Base-by-base conservation (phyloP, 2,797 vertebrate species). In the Chelon labrosus region DNA sequence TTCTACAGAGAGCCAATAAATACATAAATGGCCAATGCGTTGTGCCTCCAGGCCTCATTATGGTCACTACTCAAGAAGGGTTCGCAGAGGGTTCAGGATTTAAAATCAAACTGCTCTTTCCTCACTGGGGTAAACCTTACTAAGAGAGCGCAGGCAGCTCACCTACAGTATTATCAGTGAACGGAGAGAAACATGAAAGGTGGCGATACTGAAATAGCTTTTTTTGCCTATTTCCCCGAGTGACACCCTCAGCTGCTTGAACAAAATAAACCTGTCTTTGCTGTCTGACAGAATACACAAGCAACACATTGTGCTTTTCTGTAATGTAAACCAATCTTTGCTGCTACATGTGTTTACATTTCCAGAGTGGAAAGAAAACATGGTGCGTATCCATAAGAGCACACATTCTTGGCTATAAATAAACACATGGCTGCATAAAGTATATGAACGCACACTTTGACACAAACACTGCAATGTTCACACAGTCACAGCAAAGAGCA, bases 1-100 rank as follows among this genome's bases (percentile, higher is more conserved):
- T 57, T 37, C 68, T 78, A 79, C 14, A 41, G 46, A 65, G 66
- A 59, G 14, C 76, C 53, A 71, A 71, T 79, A 80, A 79, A 84
- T 61, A 44, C 31, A 55, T 12, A 63, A 49, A 81, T 70, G 73
- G 55, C 3, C 19, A 19, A 71, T 70, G 59, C 49, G 10, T 63
- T 80, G 71, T 39, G 41, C 38, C 19, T 77, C 17, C 42, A 46
- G 22, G 39, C 20, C 17, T 80, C 74, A 67, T 77, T 67, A 72
- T 9, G 44, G 56, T 62, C 41, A 57, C 51, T 57, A 35, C 68
- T 72, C 51, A 56, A 63, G 66, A 38, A 20, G 35, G 22, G 62
- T 73, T 73, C 41, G 4, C 10, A 10, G 17, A 68, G 16, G 46
- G 70, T 84, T 83, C 52, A 75, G 53, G 39, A n/a, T 56, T 67